Base-by-base conservation (phyloP, 2,113 vertebrate genomes). In the Heloderma charlesbogerti region DNA sequence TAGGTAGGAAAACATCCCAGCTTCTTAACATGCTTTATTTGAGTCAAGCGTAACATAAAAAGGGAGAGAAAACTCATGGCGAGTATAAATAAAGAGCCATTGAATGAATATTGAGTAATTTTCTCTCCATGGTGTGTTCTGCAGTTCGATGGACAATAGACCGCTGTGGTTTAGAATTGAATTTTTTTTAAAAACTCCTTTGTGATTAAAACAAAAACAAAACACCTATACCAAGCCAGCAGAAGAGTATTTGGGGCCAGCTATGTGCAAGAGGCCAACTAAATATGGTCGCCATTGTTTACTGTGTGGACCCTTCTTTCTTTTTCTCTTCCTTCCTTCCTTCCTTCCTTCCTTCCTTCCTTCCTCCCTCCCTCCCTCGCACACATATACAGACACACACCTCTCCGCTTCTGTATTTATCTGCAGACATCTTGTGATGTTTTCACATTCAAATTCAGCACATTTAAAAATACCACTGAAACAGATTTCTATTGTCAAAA, bases 51-150 rank as follows among this genome's bases (percentile, higher is more conserved):
- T 92, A 67, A 27, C 16, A 45, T 5, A 6, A 63, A 83, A 29
- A 51, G 20, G 83, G 31, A 27, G 10, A 80, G 63, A 69, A 0
- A 6, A 20, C 15, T 79, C 2, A 45, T 18, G 40, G 66, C 29
- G 66, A 40, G 15, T 37, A 71, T 60, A 16, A 27, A 27, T 51
- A 0, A 57, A 84, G 40, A n/a, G 20, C 67, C 8, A 9, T 29
- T 4, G 0, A 16, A 77, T 67, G 66, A 66, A 81, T 69, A 67
- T 3, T 0, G 43, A 86, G 34, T 51, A 45, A 0, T 77, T 82
- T 25, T 1, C 20, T n/a, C 37, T 18, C 48, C 0, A 0, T 1
- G 8, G 45, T 0, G 13, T 0, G 1, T 0, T 48, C 22, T 3
- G 8, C 67, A 45, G 0, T 27, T 29, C 63, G 4, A 15, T 1